Evolutionary conservation across 2,888 invertebrate species (phyloP).

Genomic region (Pyrochroa serraticornis): DNA sequence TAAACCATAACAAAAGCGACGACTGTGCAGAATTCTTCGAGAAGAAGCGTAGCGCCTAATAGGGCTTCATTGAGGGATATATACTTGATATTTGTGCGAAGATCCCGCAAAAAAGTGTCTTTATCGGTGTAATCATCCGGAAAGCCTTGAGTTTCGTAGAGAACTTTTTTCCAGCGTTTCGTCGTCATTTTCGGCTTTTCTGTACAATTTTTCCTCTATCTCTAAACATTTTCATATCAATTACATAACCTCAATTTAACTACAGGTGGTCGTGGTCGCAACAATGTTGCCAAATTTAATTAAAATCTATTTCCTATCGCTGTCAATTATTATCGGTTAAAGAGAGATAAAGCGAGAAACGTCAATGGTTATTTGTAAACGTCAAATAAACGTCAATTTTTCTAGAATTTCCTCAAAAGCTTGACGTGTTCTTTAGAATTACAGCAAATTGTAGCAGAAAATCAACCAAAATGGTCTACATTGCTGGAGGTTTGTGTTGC

Average conservation of each 20-base stretch:
- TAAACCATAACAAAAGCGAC: slow-evolving; percentile 75
- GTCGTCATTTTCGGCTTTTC: slow-evolving; percentile 33
- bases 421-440: neutral
- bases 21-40: slow-evolving; percentile 80
- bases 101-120: slow-evolving; percentile 80
- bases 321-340: neutral
- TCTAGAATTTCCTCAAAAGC: slow-evolving; percentile 1
- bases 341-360: neutral
- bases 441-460: neutral
- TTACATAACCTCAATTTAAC: neutral
- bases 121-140: slow-evolving; percentile 93
- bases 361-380: too few relatives aligned
- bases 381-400: neutral
- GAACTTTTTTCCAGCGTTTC: slow-evolving; percentile 81
- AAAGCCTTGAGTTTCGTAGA: slow-evolving; percentile 85
- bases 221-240: neutral
- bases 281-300: neutral
- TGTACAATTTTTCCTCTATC: neutral
- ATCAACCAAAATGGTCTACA: slow-evolving; percentile 9
- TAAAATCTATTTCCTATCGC: neutral
- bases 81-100: slow-evolving; percentile 79
- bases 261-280: neutral
- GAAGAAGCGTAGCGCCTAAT: slow-evolving; percentile 76
- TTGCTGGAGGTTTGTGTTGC: slow-evolving; percentile 11
- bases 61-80: slow-evolving; percentile 74